Evolutionary conservation across 2,113 vertebrate genomes (phyloP), one percentile per base, ranked within the genome.

Genomic region (Polyodon spathula): DNA sequence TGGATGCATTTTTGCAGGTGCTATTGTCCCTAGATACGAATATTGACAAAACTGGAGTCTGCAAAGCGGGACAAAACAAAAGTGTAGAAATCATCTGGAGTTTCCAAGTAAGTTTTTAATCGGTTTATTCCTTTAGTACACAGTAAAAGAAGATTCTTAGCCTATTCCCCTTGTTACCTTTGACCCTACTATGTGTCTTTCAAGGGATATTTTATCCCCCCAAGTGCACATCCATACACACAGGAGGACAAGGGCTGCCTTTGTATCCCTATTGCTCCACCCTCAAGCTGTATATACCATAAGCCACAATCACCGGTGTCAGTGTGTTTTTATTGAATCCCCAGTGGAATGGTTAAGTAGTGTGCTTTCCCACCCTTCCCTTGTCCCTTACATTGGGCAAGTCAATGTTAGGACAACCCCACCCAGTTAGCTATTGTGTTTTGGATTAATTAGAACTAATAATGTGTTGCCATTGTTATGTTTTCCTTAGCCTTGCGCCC

Each of bases 381-480:
- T 71, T 76, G 77, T 86, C 75, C 76, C 77, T 72, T 65, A n/a
- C n/a, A n/a, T n/a, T n/a, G n/a, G n/a, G n/a, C n/a, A n/a, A n/a
- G 74, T 63, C 57, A n/a, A 15, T 59, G 69, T 69, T 61, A 63
- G 52, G 55, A 60, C 5, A 27, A 64, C 73, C 77, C 73, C 79
- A 73, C 84, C 83, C 78, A 71, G 68, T 64, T 69, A 66, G 56
- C 81, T 81, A 84, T 89, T 88, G 84, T 87, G 50, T 66, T 56
- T 48, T 12, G 7, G 37, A 54, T 40, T 63, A 62, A 68, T 63
- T 62, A 73, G 58, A 59, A 69, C 65, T 78, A 69, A 76, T 63
- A 70, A 81, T 67, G 68, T 70, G 69, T n/a, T 67, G 57, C 59
- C 62, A 61, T 65, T 60, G 56, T 66, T 65, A 27, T 69, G 57